Percentiles rank a stretch among this genome's conserved stretches.
phyloP scores from a whole-genome alignment of 2,888 invertebrate genomes.

The Dexiosoma caninum region DNA sequence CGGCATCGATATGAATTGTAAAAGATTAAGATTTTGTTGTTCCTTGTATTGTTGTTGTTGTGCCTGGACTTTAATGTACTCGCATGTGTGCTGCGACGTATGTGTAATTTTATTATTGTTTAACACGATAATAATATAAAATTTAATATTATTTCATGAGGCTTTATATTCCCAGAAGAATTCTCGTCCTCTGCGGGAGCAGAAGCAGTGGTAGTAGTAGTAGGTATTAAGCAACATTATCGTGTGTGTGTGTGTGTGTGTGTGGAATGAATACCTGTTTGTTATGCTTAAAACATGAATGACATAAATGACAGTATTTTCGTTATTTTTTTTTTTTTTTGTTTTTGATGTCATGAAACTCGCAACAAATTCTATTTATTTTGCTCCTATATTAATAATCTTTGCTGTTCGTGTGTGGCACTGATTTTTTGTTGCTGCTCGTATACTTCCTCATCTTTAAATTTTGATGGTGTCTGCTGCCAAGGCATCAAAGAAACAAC shows the following conservation, averaged over 20 bases:
- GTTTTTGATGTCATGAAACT: slow-evolving; percentile 31
- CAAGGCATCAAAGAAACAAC: slow-evolving; percentile 41
- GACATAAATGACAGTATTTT: slow-evolving; percentile 56
- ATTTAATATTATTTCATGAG: slow-evolving; percentile 57
- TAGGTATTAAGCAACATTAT: too few relatives aligned
- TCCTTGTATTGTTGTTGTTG: too few relatives aligned
- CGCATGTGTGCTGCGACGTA: slow-evolving; percentile 24
- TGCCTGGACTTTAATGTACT: background rate
- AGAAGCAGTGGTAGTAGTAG: too few relatives aligned
- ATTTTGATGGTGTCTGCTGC: slow-evolving; percentile 54
- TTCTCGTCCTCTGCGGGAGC: background rate
- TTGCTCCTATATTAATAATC: slow-evolving; percentile 14
- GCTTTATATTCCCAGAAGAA: slow-evolving; percentile 47
- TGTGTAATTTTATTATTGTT: slow-evolving; percentile 52
- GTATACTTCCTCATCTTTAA: slow-evolving; percentile 29
- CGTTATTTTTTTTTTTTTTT: slow-evolving; percentile 25
- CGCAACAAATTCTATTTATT: slow-evolving; percentile 43
- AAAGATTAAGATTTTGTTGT: too few relatives aligned
- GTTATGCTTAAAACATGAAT: slow-evolving; percentile 39
- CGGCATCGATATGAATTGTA: background rate
- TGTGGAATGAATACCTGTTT: slow-evolving; percentile 40
- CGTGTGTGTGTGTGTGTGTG: background rate
- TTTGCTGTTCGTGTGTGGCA: slow-evolving; percentile 19
- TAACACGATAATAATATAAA: slow-evolving; percentile 61
- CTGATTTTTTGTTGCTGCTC: slow-evolving; percentile 36